A percentile compares a stretch with the other conserved stretches of the same genome.
phyloP scores from a whole-genome alignment of 2,797 vertebrate species.

The Sparidentex hasta region DNA sequence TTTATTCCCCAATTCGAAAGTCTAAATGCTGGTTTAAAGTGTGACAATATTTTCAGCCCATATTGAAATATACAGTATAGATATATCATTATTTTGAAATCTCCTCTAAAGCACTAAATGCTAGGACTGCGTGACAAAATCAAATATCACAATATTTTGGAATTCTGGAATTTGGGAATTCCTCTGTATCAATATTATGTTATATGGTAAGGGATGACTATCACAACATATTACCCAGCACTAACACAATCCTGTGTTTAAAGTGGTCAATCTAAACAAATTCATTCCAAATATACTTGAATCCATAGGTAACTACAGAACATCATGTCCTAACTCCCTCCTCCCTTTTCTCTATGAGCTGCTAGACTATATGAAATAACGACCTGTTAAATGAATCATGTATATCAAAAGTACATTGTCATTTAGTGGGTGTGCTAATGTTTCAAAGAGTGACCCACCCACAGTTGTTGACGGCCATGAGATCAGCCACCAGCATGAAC shows the following conservation, averaged over 20 bases:
- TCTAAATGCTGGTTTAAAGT: neutral
- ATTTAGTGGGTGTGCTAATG: neutral
- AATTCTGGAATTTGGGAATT: too few relatives aligned
- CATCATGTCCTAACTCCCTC: neutral
- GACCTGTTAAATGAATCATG: neutral
- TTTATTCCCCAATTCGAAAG: neutral
- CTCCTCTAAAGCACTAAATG: too few relatives aligned
- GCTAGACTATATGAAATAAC: neutral
- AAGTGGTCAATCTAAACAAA: neutral
- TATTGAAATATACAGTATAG: too few relatives aligned
- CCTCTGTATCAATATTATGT: too few relatives aligned
- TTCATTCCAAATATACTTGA: too few relatives aligned
- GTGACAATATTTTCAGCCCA: too few relatives aligned
- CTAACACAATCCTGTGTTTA: neutral
- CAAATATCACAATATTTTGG: too few relatives aligned
- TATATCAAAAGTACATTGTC: neutral
- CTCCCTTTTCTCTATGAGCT: neutral
- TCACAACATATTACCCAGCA: too few relatives aligned
- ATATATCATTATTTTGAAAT: too few relatives aligned
- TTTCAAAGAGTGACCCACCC: conserved; percentile 83
- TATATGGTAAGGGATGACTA: too few relatives aligned
- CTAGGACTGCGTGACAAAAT: too few relatives aligned
- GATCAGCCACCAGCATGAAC: conserved; percentile 90
- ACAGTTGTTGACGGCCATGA: conserved; percentile 93
- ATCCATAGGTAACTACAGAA: neutral